phyloP scores from a whole-genome alignment of 2,113 vertebrate species.

The Entosphenus tridentatus region DNA sequence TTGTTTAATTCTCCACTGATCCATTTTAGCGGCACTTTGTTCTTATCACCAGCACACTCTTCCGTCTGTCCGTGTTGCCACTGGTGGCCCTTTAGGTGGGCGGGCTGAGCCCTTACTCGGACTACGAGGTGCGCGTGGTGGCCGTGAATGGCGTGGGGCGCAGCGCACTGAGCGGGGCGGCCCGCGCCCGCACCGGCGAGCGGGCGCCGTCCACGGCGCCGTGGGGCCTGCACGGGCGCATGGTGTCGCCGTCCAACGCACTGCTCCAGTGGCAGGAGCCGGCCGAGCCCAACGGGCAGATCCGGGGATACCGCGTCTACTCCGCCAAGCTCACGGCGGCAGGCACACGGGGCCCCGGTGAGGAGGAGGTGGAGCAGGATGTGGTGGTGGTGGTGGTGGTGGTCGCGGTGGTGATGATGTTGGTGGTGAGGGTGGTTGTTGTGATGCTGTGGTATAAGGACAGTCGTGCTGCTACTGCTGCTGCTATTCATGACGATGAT shows the following conservation, averaged over 20 bases:
- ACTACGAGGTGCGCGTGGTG: conserved; percentile 64
- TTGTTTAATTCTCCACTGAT: too few species aligned
- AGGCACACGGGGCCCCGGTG: too few species aligned
- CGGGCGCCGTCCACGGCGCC: conserved; percentile 79
- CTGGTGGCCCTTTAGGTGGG: conserved; percentile 25
- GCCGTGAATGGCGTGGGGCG: conserved; percentile 82
- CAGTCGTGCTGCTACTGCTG: too few species aligned
- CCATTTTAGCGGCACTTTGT: too few species aligned
- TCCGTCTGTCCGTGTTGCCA: too few species aligned
- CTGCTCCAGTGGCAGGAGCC: conserved; percentile 94
- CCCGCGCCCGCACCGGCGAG: conserved; percentile 60
- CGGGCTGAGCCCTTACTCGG: conserved; percentile 73
- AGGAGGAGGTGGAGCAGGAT: too few species aligned
- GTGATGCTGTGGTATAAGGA: too few species aligned
- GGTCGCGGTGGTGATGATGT: too few species aligned
- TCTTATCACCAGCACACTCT: too few species aligned
- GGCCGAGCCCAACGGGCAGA: conserved; percentile 82
- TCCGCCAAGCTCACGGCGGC: conserved; percentile 27
- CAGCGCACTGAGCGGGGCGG: conserved; percentile 42
- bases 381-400: too few species aligned
- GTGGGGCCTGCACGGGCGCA: conserved; percentile 65
- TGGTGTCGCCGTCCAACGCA: conserved; percentile 62
- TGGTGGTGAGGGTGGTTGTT: too few species aligned
- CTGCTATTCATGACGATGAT: too few species aligned
- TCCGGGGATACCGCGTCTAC: conserved; percentile 76